Base-by-base conservation (phyloP, 2,113 vertebrate genomes). In the Oreocharis arfaki region DNA sequence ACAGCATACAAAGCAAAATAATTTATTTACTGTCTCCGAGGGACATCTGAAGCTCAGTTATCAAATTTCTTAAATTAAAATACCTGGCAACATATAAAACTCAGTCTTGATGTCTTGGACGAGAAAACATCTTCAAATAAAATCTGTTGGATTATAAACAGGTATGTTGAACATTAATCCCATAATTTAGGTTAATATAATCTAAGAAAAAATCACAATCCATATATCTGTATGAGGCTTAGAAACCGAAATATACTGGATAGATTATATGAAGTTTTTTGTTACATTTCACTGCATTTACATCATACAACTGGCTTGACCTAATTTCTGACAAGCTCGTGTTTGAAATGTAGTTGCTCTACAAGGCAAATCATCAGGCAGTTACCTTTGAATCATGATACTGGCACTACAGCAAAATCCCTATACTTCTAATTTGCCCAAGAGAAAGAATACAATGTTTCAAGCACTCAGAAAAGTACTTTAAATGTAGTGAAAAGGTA, bases 161-260 rank as follows among this genome's bases (percentile, higher is more conserved):
- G 14, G 2, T 24, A 37, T 10, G 14, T 32, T 82, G 61, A 84
- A 42, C 8, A 37, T 69, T 50, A 47, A 64, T 52, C 16, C 13
- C 7, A 15, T 46, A 37, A 42, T 0, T 42, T 59, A 52, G 52
- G 0, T 55, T 56, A 47, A 24, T 60, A n/a, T 16, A 6, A 50
- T 30, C 4, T 61, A 61, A 65, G 18, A 81, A 85, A 84, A 86
- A 35, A 2, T 30, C 5, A 13, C 2, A 61, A 11, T 57, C 49
- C 4, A n/a, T 23, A 3, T 67, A 53, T 60, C 77, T 47, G 11
- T 30, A 18, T 30, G 18, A 77, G 3, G 4, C 11, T n/a, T 64
- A 64, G 64, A 60, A 84, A 42, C 12, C 47, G 10, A 5, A 87
- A 35, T 44, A 61, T 65, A 60, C 9, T 11, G 9, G 42, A 65